Evolutionary conservation across 2,113 vertebrate genomes (phyloP), one percentile per base, ranked within the genome.

Genomic region (Xiphophorus maculatus): DNA sequence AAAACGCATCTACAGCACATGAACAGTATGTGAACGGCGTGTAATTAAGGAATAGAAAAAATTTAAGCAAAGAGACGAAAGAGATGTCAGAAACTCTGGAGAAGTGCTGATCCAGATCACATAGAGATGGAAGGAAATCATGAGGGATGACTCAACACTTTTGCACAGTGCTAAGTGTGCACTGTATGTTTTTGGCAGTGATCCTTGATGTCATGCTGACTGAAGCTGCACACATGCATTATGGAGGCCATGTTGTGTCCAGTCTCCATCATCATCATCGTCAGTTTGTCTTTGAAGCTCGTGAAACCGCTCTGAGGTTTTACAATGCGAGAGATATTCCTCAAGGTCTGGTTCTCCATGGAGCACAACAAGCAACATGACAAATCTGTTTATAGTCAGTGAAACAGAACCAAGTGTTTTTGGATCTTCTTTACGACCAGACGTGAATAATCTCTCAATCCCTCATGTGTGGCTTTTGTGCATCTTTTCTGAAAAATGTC

Each of bases 131-230:
- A 42, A 42, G 40, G 14, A 42, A 42, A 42, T 42, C 12, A 42
- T 4, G 40, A 42, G 40, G 14, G 14, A 42, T 4, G 3, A 42
- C 14, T 42, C 40, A 42, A 42, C 40, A 42, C 40, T 42, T 42
- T 42, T 48, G 44, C 44, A 48, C 44, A 48, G 44, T 19, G 5
- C 44, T 19, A 48, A 48, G 4, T 48, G 14, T 48, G 44, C 44
- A 7, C 44, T 48, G 44, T 48, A 19, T 0, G 44, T 79, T 63
- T 40, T 80, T 89, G 93, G 93, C 93, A 94, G 93, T 92, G 90
- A 93, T 93, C 79, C 81, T 33, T 6, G 71, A 83, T 74, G 74
- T 85, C 62, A 64, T 29, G 29, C 54, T 51, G 65, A 61, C 71
- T 71, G 82, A 82, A 88, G 79, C 79, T 86, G 67, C 15, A 82